phyloP scores from a whole-genome alignment of 1,140 invertebrate species.

The Drosophila nikananu region DNA sequence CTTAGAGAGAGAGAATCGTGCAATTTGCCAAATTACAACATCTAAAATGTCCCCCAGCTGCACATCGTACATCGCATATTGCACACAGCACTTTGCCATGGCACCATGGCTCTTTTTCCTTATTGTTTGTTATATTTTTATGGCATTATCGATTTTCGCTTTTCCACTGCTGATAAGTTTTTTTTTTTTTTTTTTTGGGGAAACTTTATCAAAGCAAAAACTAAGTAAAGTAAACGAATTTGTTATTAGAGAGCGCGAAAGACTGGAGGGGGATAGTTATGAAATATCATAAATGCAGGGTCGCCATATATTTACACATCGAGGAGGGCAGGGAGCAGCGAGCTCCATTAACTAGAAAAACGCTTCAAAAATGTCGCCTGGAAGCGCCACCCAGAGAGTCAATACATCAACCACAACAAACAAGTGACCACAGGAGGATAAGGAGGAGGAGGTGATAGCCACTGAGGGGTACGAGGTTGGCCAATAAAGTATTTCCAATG shows the following conservation, averaged over 20 bases:
- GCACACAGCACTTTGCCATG: slow-evolving; percentile 28
- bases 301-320: slow-evolving; percentile 27
- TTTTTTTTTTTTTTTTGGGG: background rate
- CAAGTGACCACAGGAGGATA: background rate
- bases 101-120: slow-evolving; percentile 14
- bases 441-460: background rate
- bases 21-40: slow-evolving; percentile 68
- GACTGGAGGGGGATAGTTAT: slow-evolving; percentile 17
- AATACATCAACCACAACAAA: slow-evolving; percentile 49
- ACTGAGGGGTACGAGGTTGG: slow-evolving; percentile 23
- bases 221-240: slow-evolving; percentile 53
- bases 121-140: slow-evolving; percentile 49
- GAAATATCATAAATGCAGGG: slow-evolving; percentile 45
- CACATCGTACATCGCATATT: background rate
- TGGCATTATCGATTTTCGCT: slow-evolving; percentile 75
- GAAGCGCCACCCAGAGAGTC: slow-evolving; percentile 28
- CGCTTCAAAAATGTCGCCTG: slow-evolving; percentile 26
- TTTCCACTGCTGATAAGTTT: slow-evolving; percentile 32
- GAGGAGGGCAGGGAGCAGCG: background rate
- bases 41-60: slow-evolving; percentile 67
- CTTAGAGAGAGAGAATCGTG: slow-evolving; percentile 12
- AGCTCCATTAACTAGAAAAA: slow-evolving; percentile 39
- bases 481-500: slow-evolving; percentile 25
- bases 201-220: slow-evolving; percentile 72
- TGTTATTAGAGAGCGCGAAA: slow-evolving; percentile 42